Conservation (phyloP, 2,113 vertebrate species). For the Ceratotherium simum region DNA sequence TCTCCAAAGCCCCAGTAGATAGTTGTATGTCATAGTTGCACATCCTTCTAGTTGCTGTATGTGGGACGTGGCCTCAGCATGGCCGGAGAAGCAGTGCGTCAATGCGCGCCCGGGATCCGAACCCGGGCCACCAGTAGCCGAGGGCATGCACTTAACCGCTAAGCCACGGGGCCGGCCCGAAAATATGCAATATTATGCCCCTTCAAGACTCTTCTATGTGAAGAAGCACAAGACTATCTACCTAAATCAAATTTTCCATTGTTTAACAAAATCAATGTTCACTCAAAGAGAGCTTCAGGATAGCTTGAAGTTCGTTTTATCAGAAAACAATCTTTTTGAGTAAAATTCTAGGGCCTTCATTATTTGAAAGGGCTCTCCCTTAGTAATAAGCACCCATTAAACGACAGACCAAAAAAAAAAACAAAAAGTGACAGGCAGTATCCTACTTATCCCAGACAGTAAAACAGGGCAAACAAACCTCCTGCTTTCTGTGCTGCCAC, state of each 20-base stretch:
- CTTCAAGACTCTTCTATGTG: neutral
- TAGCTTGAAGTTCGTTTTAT: neutral
- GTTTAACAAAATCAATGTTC: neutral
- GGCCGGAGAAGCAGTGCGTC: too few relatives aligned
- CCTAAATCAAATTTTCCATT: neutral
- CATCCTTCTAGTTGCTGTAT: too few relatives aligned
- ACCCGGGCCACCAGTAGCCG: too few relatives aligned
- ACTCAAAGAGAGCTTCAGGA: neutral
- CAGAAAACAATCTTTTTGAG: neutral
- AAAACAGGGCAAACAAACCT: neutral
- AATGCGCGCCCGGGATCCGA: too few relatives aligned
- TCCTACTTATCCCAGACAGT: neutral
- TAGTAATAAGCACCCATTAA: neutral
- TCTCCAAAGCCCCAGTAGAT: too few relatives aligned
- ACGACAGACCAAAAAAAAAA: neutral
- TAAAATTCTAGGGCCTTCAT: neutral
- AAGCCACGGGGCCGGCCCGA: too few relatives aligned
- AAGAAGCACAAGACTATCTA: neutral
- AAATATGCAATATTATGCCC: neutral
- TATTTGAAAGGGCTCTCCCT: neutral
- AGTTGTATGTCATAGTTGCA: too few relatives aligned
- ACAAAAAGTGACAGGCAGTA: neutral
- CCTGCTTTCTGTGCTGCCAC: neutral
- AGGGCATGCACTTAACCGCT: too few relatives aligned
- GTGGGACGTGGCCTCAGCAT: too few relatives aligned